Conservation (phyloP, 1,140 invertebrate species). For the Drosophila malerkotliana region DNA sequence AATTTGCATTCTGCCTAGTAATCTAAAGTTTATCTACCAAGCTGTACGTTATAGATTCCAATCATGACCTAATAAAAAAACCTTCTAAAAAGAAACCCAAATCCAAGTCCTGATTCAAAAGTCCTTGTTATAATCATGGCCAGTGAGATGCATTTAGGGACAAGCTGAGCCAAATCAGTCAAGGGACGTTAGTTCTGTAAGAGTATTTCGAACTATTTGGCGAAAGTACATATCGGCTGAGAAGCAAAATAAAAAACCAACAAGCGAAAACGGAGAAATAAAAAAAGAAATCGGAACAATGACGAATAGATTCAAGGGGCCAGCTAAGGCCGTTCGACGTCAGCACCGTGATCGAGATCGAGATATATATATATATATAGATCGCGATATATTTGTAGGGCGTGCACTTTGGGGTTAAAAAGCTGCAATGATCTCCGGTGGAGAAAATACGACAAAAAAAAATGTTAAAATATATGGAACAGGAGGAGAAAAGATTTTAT, state of each 20-base stretch:
- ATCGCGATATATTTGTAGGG: conserved; percentile 20
- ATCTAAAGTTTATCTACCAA: too few species aligned
- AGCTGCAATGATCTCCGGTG: conserved; percentile 26
- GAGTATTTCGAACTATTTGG: conserved; percentile 17
- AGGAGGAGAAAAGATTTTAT: conserved; percentile 5
- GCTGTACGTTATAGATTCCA: background rate
- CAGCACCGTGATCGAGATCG: conserved; percentile 25
- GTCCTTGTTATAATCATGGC: too few species aligned
- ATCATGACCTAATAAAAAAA: background rate
- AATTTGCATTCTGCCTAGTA: too few species aligned
- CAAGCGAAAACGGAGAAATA: conserved; percentile 23
- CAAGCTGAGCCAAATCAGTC: too few species aligned
- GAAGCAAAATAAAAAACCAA: conserved; percentile 21
- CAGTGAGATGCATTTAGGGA: too few species aligned
- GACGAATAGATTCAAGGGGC: conserved; percentile 67
- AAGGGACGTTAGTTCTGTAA: conserved; percentile 1
- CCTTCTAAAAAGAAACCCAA: too few species aligned
- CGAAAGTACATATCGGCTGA: conserved; percentile 17
- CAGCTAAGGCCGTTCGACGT: conserved; percentile 50
- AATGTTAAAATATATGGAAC: background rate
- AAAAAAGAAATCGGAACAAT: conserved; percentile 60
- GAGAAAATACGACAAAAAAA: conserved; percentile 5
- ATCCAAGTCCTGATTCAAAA: too few species aligned
- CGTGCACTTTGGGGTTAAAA: conserved; percentile 49
- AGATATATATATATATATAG: background rate